phyloP scores from a whole-genome alignment of 2,888 invertebrate genomes.

The Nomada lathburiana region DNA sequence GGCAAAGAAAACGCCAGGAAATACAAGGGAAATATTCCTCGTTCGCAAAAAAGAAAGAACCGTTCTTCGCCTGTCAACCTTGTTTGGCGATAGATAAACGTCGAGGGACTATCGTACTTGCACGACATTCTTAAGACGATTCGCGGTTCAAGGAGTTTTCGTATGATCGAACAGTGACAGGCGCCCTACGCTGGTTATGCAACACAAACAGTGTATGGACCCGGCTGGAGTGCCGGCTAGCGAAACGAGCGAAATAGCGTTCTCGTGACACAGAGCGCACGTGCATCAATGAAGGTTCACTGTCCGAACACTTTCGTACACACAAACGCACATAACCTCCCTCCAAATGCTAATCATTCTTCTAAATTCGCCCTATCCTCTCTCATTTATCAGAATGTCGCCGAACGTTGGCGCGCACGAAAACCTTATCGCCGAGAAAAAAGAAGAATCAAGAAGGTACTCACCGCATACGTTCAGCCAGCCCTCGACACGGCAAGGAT shows the following conservation, averaged over 20 bases:
- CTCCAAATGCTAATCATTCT: slow-evolving; percentile 9
- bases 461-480: slow-evolving; percentile 87
- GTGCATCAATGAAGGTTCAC: slow-evolving; percentile 58
- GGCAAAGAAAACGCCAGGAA: slow-evolving; percentile 1
- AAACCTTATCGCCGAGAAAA: neutral
- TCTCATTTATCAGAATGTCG: neutral
- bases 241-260: slow-evolving; percentile 54
- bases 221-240: slow-evolving; percentile 43
- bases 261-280: slow-evolving; percentile 52
- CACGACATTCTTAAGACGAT: slow-evolving; percentile 16
- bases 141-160: slow-evolving; percentile 4
- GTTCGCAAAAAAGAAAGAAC: neutral
- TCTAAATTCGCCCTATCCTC: slow-evolving; percentile 4
- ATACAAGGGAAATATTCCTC: slow-evolving; percentile 46
- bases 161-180: slow-evolving; percentile 23
- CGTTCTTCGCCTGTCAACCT: slow-evolving; percentile 30
- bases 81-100: slow-evolving; percentile 60
- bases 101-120: slow-evolving; percentile 13
- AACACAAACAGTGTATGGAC: slow-evolving; percentile 47
- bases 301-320: slow-evolving; percentile 49
- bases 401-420: neutral
- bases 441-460: slow-evolving; percentile 65
- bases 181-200: slow-evolving; percentile 53
- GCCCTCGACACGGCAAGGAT: slow-evolving; percentile 87
- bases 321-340: slow-evolving; percentile 42